Evolutionary conservation across 2,888 invertebrate genomes (phyloP).

Genomic region (Gnatocerus cornutus): DNA sequence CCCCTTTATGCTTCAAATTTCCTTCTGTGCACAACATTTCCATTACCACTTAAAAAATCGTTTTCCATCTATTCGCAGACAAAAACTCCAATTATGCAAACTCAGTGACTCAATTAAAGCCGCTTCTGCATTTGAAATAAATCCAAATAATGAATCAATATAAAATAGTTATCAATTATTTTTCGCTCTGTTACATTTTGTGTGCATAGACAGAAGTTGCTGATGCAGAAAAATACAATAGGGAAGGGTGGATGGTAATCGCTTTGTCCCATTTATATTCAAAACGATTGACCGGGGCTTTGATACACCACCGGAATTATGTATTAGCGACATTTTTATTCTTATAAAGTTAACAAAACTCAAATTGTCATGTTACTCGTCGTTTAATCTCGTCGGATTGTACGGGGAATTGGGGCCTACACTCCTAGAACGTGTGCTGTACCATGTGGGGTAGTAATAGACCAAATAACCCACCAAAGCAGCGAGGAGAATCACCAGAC

Average conservation of each 20-base stretch:
- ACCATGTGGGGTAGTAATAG: conserved; percentile 59
- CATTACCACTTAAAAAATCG: conserved; percentile 8
- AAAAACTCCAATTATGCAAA: conserved; percentile 16
- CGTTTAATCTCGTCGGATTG: conserved; percentile 38
- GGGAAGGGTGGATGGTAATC: conserved; percentile 66
- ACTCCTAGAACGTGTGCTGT: conserved; percentile 48
- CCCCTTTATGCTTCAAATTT: background rate
- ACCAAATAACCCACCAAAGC: conserved; percentile 65
- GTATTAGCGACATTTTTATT: conserved; percentile 31
- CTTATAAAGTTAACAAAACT: conserved; percentile 10
- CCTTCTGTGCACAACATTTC: background rate
- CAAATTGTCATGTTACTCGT: conserved; percentile 15
- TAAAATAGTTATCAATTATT: conserved; percentile 67
- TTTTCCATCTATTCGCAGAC: conserved; percentile 5
- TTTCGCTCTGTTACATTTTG: conserved; percentile 62
- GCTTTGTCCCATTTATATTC: conserved; percentile 67
- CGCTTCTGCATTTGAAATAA: conserved; percentile 50
- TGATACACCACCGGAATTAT: conserved; percentile 49
- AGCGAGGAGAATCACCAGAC: conserved; percentile 59
- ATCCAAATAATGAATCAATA: conserved; percentile 63
- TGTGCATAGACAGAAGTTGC: conserved; percentile 61
- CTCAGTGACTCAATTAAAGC: conserved; percentile 15
- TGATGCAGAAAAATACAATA: conserved; percentile 67
- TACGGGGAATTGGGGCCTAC: conserved; percentile 66
- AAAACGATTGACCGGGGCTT: conserved; percentile 64